A percentile compares a stretch with the other conserved stretches of the same genome.
Conservation (phyloP, 2,113 vertebrate genomes). For the Alces alces region DNA sequence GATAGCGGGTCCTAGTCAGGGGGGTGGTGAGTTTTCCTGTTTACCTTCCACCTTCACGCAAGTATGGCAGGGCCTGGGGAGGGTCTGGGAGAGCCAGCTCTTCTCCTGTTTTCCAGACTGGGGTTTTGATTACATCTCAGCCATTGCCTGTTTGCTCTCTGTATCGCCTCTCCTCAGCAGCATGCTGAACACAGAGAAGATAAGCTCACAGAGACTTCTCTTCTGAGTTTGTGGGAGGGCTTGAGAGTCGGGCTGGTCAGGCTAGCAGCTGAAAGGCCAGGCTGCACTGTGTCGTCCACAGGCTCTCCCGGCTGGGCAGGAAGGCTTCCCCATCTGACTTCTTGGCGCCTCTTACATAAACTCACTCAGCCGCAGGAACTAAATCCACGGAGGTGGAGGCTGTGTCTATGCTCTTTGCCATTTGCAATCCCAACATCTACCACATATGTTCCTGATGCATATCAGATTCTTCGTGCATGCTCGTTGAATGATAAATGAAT, state of each 20-base stretch:
- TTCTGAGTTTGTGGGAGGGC: not conserved
- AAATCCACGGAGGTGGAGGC: not conserved
- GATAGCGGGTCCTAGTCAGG: not conserved
- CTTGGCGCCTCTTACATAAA: not conserved
- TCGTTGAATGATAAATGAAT: not conserved
- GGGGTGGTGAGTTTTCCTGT: conserved; percentile 16
- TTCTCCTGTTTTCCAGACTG: not conserved
- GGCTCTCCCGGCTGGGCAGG: not conserved
- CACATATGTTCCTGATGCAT: not conserved
- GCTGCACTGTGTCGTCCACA: not conserved
- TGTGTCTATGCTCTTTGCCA: not conserved
- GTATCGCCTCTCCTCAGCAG: not conserved
- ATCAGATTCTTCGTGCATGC: not conserved
- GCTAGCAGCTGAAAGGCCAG: not conserved
- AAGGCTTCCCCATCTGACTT: conserved; percentile 5
- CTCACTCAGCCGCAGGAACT: not conserved
- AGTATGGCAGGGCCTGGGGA: not conserved
- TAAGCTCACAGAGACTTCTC: not conserved
- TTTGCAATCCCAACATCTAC: not conserved
- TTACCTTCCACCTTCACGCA: not conserved
- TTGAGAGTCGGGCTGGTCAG: not conserved
- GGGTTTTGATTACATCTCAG: not conserved
- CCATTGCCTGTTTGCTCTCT: not conserved
- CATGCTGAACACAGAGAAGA: not conserved
- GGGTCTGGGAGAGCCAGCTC: not conserved